A percentile compares a stretch with the other conserved stretches of the same genome.
These are phyloP conservation scores for Diabrotica virgifera DNA, from an alignment of 1,140 invertebrate species.

Conservation along the genomic window DNA sequence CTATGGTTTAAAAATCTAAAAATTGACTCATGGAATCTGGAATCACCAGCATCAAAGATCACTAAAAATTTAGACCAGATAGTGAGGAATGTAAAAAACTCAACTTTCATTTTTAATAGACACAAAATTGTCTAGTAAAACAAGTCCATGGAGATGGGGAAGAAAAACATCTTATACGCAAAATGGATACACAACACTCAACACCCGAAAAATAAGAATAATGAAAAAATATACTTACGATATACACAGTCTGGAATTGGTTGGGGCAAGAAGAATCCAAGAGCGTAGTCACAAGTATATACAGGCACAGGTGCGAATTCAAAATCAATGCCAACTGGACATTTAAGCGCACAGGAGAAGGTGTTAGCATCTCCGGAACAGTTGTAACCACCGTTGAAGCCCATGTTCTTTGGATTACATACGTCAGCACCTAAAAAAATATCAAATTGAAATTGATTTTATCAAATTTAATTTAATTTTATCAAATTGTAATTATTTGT, in stretches of 20 bases:
- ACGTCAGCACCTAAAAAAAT: constrained; percentile 52
- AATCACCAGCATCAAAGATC: too few relatives aligned
- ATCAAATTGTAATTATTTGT: too few relatives aligned
- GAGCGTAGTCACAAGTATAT: constrained; percentile 69
- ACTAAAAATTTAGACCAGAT: too few relatives aligned
- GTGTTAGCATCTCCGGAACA: constrained; percentile 60
- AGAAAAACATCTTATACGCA: too few relatives aligned
- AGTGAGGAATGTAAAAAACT: too few relatives aligned
- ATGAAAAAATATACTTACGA: constrained; percentile 51
- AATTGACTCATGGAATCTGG: too few relatives aligned
- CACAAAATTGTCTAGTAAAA: too few relatives aligned
- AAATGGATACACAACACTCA: too few relatives aligned
- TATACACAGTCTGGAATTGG: constrained; percentile 72
- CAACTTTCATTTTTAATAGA: too few relatives aligned
- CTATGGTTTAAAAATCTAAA: too few relatives aligned
- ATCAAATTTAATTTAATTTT: neutral
- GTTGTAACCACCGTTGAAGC: constrained; percentile 73
- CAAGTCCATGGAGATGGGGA: too few relatives aligned
- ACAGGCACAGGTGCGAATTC: constrained; percentile 56
- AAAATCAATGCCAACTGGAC: constrained; percentile 62
- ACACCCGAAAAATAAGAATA: too few relatives aligned
- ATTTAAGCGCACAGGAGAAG: constrained; percentile 64
- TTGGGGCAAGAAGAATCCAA: constrained; percentile 64
- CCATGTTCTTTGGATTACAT: constrained; percentile 60
- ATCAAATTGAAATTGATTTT: neutral